These are phyloP conservation scores for Pangasius larnaudii DNA, from an alignment of 2,797 vertebrate species.

Conservation along the genomic window DNA sequence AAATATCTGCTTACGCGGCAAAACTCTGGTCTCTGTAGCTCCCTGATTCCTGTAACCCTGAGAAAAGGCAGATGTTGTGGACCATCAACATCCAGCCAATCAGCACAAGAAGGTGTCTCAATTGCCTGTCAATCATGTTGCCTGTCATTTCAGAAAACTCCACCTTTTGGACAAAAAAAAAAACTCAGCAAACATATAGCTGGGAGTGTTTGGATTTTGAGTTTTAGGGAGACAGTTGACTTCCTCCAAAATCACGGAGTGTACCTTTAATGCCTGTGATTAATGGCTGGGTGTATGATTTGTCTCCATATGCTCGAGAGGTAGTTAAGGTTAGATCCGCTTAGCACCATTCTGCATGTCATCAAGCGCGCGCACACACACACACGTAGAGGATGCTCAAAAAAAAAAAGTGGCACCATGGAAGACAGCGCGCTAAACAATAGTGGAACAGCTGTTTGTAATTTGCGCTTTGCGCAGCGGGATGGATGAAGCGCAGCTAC, in stretches of 20 bases:
- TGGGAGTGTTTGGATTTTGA: background rate
- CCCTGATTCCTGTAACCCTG: background rate
- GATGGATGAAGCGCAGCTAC: slow-evolving; percentile 78
- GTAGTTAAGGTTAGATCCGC: background rate
- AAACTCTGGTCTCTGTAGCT: background rate
- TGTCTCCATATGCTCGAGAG: background rate
- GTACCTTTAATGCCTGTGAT: background rate
- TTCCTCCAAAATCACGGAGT: background rate
- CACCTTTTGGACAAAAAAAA: background rate
- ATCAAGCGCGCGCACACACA: slow-evolving; percentile 1
- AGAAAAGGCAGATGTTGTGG: background rate
- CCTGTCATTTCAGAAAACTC: background rate
- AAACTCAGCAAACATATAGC: background rate
- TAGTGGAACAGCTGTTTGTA: slow-evolving; percentile 78
- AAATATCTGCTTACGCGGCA: background rate
- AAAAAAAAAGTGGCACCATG: slow-evolving; percentile 33
- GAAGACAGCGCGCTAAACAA: slow-evolving; percentile 54
- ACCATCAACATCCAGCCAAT: background rate
- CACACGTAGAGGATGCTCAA: background rate
- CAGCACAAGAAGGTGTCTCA: background rate
- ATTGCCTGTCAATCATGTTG: background rate
- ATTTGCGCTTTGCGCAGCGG: slow-evolving; percentile 74
- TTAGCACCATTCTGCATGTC: background rate
- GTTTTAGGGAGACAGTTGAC: background rate
- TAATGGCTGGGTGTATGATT: background rate